phyloP scores from a whole-genome alignment of 2,797 vertebrate genomes.

The Anguilla marmorata region DNA sequence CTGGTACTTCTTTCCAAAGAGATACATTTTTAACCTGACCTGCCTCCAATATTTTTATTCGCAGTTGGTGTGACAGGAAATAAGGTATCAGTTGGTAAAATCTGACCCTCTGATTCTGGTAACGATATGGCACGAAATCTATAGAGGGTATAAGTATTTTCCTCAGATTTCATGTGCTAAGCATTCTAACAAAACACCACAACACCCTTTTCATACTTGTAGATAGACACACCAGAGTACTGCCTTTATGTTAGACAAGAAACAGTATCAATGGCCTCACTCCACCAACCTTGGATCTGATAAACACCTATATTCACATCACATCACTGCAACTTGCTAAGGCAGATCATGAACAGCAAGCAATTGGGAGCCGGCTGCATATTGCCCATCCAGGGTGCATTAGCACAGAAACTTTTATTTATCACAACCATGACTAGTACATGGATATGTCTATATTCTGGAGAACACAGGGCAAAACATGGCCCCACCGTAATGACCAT shows the following conservation, averaged over 20 bases:
- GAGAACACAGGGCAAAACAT: not conserved
- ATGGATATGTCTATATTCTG: not conserved
- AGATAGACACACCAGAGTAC: not conserved
- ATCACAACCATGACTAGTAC: slow-evolving; percentile 1
- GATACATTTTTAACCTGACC: not conserved
- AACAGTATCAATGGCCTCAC: not conserved
- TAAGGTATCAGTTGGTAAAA: not conserved
- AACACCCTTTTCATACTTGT: not conserved
- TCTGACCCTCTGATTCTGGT: not conserved
- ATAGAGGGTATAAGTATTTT: not conserved
- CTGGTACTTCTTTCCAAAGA: not conserved
- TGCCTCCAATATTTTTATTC: not conserved
- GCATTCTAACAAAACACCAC: not conserved
- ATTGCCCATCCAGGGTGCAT: not conserved
- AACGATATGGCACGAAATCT: not conserved
- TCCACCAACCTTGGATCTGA: not conserved
- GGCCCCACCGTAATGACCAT: not conserved
- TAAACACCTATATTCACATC: not conserved
- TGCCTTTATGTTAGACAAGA: not conserved
- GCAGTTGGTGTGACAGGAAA: not conserved
- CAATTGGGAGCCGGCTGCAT: not conserved
- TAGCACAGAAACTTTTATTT: not conserved
- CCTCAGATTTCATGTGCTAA: not conserved
- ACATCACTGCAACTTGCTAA: not conserved
- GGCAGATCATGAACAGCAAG: no score